These are phyloP conservation scores for Vireo altiloquus DNA, from an alignment of 2,113 vertebrate species.

Conservation along the genomic window DNA sequence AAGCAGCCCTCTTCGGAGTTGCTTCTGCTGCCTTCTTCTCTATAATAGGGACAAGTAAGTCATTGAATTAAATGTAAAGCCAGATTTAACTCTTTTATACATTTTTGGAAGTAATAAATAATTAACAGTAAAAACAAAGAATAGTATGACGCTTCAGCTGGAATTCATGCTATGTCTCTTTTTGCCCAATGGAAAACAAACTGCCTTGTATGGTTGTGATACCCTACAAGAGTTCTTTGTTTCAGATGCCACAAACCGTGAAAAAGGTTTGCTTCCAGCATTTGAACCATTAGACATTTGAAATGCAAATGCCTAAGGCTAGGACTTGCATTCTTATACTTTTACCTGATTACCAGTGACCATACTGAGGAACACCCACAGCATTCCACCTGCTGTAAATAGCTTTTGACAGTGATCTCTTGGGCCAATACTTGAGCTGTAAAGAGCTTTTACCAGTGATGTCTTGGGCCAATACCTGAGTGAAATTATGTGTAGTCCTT, in stretches of 20 bases:
- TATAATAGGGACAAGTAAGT: not conserved
- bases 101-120: slow-evolving; percentile 25
- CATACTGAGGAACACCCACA: slow-evolving; percentile 10
- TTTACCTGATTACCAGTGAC: not conserved
- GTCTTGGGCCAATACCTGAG: not conserved
- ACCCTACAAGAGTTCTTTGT: not conserved
- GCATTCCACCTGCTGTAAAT: not conserved
- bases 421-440: not conserved
- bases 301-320: slow-evolving; percentile 18
- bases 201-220: not conserved
- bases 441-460: not conserved
- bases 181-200: not conserved
- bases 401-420: not conserved
- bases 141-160: not conserved
- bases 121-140: slow-evolving; percentile 29
- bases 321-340: not conserved
- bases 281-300: not conserved
- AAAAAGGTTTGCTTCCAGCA: not conserved
- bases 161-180: not conserved
- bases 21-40: not conserved
- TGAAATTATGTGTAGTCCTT: not conserved
- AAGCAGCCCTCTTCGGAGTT: not conserved
- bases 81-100: slow-evolving; percentile 14
- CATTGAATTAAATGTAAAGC: not conserved
- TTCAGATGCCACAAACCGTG: not conserved